A percentile compares a stretch with the other conserved stretches of the same genome.
Evolutionary conservation across 2,888 invertebrate genomes (phyloP).

Genomic region (Antheraea yamamai): DNA sequence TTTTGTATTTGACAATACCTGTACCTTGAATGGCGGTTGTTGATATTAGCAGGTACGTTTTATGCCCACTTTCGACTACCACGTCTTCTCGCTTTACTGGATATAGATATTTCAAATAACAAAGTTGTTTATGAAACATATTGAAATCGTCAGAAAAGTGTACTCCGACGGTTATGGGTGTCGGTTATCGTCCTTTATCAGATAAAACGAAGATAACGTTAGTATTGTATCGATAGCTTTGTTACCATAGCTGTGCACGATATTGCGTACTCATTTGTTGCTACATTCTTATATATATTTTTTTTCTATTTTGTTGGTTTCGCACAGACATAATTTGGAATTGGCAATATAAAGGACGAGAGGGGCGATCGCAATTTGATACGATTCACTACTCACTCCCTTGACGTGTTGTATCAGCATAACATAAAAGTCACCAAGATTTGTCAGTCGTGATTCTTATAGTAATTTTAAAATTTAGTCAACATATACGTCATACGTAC

Average conservation of each 20-base stretch:
- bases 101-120: constrained; percentile 9
- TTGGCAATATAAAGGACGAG: no score
- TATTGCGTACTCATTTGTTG: constrained; percentile 19
- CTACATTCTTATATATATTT: constrained; percentile 8
- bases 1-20: no score
- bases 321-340: no score
- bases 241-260: constrained; percentile 26
- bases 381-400: no score
- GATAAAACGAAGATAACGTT: constrained; percentile 40
- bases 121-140: constrained; percentile 13
- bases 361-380: no score
- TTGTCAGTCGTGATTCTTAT: background rate
- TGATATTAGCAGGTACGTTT: no score
- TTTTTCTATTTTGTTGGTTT: no score
- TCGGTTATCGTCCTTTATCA: constrained; percentile 42
- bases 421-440: no score
- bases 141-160: constrained; percentile 13
- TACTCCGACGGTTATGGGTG: constrained; percentile 16
- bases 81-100: background rate
- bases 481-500: no score
- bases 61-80: background rate
- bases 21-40: no score
- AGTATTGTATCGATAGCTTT: constrained; percentile 53
- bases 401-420: no score
- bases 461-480: background rate